Evolutionary conservation across 2,113 vertebrate genomes (phyloP).

Genomic region (Tenebrosternarchus preto): DNA sequence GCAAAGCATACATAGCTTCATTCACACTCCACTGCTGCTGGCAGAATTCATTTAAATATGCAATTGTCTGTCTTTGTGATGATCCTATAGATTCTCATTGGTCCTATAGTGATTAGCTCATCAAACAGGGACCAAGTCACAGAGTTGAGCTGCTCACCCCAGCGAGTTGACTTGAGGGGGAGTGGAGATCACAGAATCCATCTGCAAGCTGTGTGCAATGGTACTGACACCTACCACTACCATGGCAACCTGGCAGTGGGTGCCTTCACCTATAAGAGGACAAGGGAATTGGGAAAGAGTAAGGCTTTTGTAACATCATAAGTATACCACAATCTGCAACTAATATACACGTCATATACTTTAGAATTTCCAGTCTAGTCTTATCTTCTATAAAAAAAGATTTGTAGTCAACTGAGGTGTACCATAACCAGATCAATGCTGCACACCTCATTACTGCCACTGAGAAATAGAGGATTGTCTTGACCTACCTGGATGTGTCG

Average conservation of each 20-base stretch:
- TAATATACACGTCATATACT: background rate
- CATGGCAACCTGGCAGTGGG: constrained; percentile 57
- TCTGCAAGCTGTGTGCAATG: constrained; percentile 60
- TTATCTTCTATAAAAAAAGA: background rate
- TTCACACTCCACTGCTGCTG: background rate
- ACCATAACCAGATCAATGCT: background rate
- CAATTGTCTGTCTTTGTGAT: no score
- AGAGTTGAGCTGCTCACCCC: constrained; percentile 57
- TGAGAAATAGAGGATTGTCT: background rate
- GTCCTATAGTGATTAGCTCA: background rate
- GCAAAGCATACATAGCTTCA: background rate
- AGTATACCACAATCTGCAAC: background rate
- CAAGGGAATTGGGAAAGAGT: background rate
- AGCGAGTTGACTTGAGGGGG: constrained; percentile 65
- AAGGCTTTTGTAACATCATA: background rate
- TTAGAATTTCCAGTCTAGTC: background rate
- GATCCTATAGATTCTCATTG: background rate
- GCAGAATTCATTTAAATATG: background rate
- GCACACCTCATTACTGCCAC: background rate
- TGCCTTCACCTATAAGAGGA: constrained; percentile 18
- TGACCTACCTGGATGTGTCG: constrained; percentile 66
- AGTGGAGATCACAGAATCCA: constrained; percentile 63
- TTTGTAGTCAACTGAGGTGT: background rate
- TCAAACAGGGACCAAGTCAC: background rate
- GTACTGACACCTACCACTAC: constrained; percentile 59